Evolutionary conservation across 2,888 invertebrate species (phyloP), one percentile per base, ranked within the genome.

Genomic region (Plagiodera versicolora): DNA sequence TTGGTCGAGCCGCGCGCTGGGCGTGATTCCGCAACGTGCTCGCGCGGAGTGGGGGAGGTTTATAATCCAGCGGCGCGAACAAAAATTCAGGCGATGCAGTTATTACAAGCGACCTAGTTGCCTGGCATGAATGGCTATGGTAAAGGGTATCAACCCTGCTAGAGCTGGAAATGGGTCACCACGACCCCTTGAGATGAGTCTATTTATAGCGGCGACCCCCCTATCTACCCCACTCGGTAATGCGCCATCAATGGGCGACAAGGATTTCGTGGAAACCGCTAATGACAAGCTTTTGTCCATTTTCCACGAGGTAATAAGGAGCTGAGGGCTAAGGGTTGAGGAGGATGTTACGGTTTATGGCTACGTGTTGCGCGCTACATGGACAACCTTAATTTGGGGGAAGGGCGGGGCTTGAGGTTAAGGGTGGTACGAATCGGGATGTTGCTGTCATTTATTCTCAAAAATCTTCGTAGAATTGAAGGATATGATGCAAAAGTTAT

Each of bases 121-220:
- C 67, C 3, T 5, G 65, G 67, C 67, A 67, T 67, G 67, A 67
- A 67, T 67, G 67, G 54, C 63, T 73, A 72, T 72, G 70, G 74
- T 72, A 64, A 69, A 77, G 78, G 78, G 77, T 77, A 77, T 76
- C 77, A 78, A 78, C 77, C 79, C 79, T 3, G 24, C 24, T 74
- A 72, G 70, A 72, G 73, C 61, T 67, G 56, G 68, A 78, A 76
- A 74, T 63, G 52, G 67, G 67, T 65, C 67, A 64, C 53, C 60
- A 19, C 20, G 10, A n/a, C 30, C 30, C 9, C 50, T 8, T 14
- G 17, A 17, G 18, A 51, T 20, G 3, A 17, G 11, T 49, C 52
- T 39, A 52, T 52, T 52, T 44, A 10, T 52, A 51, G 51, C 32
- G 18, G 32, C 32, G 32, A 28, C 28, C 10, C 32, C 2, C n/a